Evolutionary conservation across 2,797 vertebrate genomes (phyloP), one percentile per base, ranked within the genome.

Genomic region (Nasua narica): DNA sequence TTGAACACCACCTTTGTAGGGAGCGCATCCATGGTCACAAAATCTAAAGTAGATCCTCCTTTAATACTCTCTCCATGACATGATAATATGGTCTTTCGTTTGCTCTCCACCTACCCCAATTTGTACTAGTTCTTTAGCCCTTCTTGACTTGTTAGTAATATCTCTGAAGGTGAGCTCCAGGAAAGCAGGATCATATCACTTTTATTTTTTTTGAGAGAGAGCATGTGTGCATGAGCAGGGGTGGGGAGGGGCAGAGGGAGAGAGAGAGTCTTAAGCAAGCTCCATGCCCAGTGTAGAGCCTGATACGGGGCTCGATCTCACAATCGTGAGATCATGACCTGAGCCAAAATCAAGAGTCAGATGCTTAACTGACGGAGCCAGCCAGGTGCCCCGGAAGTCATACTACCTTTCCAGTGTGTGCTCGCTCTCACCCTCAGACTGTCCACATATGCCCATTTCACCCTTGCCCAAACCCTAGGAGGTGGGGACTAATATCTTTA

Each of bases 371-470:
- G 3, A 35, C n/a, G 10, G 16, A 19, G 8, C 62, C 62, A 35
- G 16, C 62, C 62, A 35, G 62, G n/a, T 0, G 4, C 62, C n/a
- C 62, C 18, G 5, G n/a, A 67, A 67, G 40, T 78, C 15, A 5
- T 4, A 5, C 18, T 9, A 1, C 40, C 52, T 87, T 40, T 27
- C 56, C 0, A 50, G 12, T 3, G 1, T 23, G 25, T 9, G 16
- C 78, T 37, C 0, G 1, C 12, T 37, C 40, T 60, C 40, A 23
- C 23, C 23, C 50, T 50, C 52, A 19, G 69, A 23, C 23, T 43
- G 69, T 29, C 27, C 18, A 25, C 3, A 32, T 1, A 27, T 40
- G 8, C 27, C n/a, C 50, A 25, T 50, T 40, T 9, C 7, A 9
- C 23, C 48, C 29, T 76, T 23, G 16, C 46, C 85, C 25, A 88